Conservation (phyloP, 2,888 invertebrate genomes). For the Campoplex nolae region DNA sequence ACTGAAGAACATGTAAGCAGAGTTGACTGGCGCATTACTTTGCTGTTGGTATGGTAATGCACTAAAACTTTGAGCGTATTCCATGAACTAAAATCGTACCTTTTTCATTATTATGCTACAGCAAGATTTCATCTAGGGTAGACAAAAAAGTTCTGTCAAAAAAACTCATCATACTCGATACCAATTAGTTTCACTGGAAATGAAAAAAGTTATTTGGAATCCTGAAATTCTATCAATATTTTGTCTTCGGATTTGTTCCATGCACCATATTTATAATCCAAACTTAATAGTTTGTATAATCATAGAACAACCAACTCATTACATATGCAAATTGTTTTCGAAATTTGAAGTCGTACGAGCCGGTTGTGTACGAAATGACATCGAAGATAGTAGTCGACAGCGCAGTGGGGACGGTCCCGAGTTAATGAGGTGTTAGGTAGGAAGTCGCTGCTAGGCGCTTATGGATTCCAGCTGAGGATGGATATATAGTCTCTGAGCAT, state of each 20-base stretch:
- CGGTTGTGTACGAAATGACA: neutral
- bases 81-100: no score
- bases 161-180: neutral
- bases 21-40: constrained; percentile 21
- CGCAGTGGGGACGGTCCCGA: neutral
- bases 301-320: neutral
- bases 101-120: neutral
- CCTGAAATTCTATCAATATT: neutral
- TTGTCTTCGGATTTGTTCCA: neutral
- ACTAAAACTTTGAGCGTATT: constrained; percentile 4
- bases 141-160: neutral
- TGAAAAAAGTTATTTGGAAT: no score
- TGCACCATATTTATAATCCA: neutral
- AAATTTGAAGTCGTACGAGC: neutral
- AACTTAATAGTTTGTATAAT: neutral
- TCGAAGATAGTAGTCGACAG: neutral
- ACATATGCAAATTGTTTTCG: constrained; percentile 1
- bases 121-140: neutral
- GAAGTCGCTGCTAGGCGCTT: constrained; percentile 8
- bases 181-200: neutral
- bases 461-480: neutral
- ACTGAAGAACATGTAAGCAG: constrained; percentile 35
- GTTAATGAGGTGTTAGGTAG: constrained; percentile 14
- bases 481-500: neutral
- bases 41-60: neutral